Base-by-base conservation (phyloP, 64 coral and sea anemone genomes). In the Anthopleura sola region DNA sequence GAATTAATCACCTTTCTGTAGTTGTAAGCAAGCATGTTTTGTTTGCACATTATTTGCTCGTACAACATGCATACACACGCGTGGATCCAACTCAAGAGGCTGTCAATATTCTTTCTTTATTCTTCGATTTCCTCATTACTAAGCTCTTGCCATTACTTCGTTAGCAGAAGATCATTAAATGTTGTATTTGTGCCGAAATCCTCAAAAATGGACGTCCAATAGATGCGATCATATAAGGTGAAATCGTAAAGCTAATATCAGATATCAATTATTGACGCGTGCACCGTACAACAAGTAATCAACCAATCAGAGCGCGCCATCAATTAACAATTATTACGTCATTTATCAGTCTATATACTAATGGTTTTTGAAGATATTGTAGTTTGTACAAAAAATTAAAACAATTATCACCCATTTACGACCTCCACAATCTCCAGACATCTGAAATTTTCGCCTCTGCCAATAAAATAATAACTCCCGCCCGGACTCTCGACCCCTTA, bases 271-370 rank as follows among this genome's bases (percentile, higher is more conserved):
- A 20, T n/a, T n/a, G n/a, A n/a, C n/a, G n/a, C n/a, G n/a, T n/a
- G 47, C 76, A 79, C 76, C 24, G 4, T 24, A 18, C 0, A 46
- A 79, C 76, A 79, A 1, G 24, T n/a, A 33, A 79, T 79, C 76
- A 79, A 48, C 76, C 76, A 79, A 79, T 79, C 76, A 79, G 76
- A 79, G 76, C 76, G 76, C 76, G 76, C 20, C 3, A 24, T 79
- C 26, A 79, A 79, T 79, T 79, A 79, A 14, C 44, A 38, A 48
- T 44, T 79, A 2, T 79, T 48, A 79, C 44, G 76, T 79, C 18
- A 48, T 44, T 44, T 71, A 71, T 38, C 21, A 79, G 4, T 24
- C 47, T 0, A 26, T 38, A 17, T 44, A 16, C 37, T 47, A 40
- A 47, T 3, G 37, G 6, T 24, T 44, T 79, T 79, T 79, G 16